A percentile compares a stretch with the other conserved stretches of the same genome.
phyloP scores from a whole-genome alignment of 2,797 vertebrate genomes.

The Crypturellus tataupa region DNA sequence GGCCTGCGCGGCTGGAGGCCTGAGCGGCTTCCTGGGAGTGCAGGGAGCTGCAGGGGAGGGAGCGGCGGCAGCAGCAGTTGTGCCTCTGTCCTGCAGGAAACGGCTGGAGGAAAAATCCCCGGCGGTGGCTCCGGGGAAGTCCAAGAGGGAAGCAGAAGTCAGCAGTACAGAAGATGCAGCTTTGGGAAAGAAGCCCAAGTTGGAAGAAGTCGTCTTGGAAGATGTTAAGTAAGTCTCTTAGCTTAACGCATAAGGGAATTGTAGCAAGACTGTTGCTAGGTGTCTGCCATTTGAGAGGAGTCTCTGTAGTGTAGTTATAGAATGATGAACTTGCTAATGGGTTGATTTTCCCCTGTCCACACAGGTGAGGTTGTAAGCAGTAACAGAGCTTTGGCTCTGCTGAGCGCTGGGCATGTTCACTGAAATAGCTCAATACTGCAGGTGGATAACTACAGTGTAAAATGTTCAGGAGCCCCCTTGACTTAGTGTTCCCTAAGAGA shows the following conservation, averaged over 20 bases:
- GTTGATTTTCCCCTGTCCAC: accelerated
- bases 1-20: no score
- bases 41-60: no score
- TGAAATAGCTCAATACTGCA: accelerated
- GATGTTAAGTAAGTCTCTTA: slow-evolving; percentile 86
- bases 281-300: accelerated
- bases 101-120: slow-evolving; percentile 66
- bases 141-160: slow-evolving; percentile 85
- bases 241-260: neutral
- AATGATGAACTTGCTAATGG: accelerated
- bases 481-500: neutral
- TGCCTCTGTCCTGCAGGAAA: slow-evolving; percentile 78
- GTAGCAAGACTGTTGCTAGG: accelerated
- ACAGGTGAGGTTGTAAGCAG: neutral
- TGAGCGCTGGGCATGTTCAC: accelerated
- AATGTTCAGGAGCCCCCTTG: neutral
- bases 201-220: slow-evolving; percentile 83
- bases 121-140: slow-evolving; percentile 59
- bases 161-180: slow-evolving; percentile 83
- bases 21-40: no score
- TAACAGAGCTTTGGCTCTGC: neutral
- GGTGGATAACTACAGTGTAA: neutral
- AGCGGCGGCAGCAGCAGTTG: no score
- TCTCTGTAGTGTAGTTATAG: accelerated
- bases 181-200: slow-evolving; percentile 88